phyloP scores from a whole-genome alignment of 1,140 invertebrate genomes.

The Cydia fagiglandana region DNA sequence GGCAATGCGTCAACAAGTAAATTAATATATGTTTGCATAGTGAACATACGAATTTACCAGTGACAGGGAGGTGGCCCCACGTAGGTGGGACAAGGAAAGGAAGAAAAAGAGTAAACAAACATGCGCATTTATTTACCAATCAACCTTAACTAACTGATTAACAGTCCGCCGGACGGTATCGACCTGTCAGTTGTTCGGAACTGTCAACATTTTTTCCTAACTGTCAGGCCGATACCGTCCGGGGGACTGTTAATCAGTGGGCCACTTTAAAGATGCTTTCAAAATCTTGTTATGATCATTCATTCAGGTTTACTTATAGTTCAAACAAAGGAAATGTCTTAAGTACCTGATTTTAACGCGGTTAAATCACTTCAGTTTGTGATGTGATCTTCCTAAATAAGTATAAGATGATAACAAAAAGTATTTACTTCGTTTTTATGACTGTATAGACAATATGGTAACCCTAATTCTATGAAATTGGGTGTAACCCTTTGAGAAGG shows the following conservation, averaged over 20 bases:
- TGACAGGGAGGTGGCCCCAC: too few species aligned
- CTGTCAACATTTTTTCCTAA: too few species aligned
- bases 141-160: too few species aligned
- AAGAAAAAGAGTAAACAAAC: background rate
- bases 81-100: too few species aligned
- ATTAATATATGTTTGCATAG: background rate
- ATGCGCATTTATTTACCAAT: conserved; percentile 18
- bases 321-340: conserved; percentile 18
- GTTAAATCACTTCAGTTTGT: background rate
- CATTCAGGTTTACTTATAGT: background rate
- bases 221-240: too few species aligned
- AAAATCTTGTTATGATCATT: background rate
- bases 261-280: background rate
- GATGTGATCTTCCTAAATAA: background rate
- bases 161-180: too few species aligned
- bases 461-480: conserved; percentile 19
- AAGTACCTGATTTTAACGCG: background rate
- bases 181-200: too few species aligned
- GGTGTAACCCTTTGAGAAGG: conserved; percentile 22
- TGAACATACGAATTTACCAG: background rate
- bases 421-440: background rate
- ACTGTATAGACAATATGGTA: conserved; percentile 4
- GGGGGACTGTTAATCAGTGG: too few species aligned
- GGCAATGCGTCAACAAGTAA: conserved; percentile 18
- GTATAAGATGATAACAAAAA: background rate